phyloP scores from a whole-genome alignment of 2,797 vertebrate genomes.

The Myotis planiceps region DNA sequence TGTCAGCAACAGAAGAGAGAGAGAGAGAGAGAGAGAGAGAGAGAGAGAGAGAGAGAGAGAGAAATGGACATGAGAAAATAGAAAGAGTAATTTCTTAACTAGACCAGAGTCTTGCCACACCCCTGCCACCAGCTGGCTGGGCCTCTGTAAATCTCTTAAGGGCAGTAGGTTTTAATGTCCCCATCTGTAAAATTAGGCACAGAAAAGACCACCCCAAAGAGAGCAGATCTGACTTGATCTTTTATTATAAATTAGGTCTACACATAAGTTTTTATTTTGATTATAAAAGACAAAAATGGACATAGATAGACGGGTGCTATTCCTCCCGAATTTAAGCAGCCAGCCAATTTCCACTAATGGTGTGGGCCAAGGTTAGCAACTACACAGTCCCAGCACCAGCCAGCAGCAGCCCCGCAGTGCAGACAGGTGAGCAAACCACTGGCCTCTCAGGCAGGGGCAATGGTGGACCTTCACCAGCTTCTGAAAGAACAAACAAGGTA shows the following conservation, averaged over 20 bases:
- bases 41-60: neutral
- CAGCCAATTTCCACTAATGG: neutral
- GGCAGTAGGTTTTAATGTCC: neutral
- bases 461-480: neutral
- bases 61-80: neutral
- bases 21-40: neutral
- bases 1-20: neutral
- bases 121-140: neutral
- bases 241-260: neutral
- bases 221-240: neutral
- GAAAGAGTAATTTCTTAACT: neutral
- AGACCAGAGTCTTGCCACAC: neutral
- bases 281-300: neutral
- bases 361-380: neutral
- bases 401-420: neutral
- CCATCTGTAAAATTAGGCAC: neutral
- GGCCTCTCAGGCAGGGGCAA: neutral
- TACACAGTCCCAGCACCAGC: neutral
- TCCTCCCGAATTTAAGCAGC: neutral
- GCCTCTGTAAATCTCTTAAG: neutral
- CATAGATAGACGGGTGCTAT: neutral
- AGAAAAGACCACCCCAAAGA: neutral
- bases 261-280: neutral
- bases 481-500: neutral
- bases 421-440: neutral